Evolutionary conservation across 2,888 invertebrate species (phyloP), one percentile per base, ranked within the genome.

Genomic region (Phyto melanocephala): DNA sequence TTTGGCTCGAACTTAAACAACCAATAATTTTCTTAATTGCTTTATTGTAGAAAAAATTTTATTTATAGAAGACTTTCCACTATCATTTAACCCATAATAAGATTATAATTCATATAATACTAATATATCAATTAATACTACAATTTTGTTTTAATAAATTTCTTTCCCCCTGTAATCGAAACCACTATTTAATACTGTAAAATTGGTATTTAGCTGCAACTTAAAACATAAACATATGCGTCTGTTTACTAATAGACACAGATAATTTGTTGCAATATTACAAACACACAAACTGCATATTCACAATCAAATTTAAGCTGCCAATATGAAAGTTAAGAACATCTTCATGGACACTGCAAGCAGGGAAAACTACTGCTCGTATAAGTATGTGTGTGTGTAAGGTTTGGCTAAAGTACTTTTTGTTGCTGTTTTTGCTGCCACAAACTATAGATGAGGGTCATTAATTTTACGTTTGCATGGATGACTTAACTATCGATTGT

Each of bases 391-490:
- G 3, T 28, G 28, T 28, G 6, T 28, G 4, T n/a, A 15, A 22
- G 15, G 13, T 35, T 37, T 20, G 11, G 13, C 45, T 54, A 33
- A 15, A 40, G 52, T 47, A 74, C 13, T 65, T 0, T 42, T n/a
- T 54, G 50, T 6, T 40, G 28, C 24, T 71, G 13, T 22, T 42
- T 20, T 50, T 35, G 40, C 45, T 63, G 79, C 72, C 79, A 67
- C 60, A 67, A 80, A 54, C 72, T 37, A 37, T 50, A 80, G 56
- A 47, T 74, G 52, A 74, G 72, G 67, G 79, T 68, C 79, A 80
- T 80, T 80, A 80, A 74, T 80, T 74, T 52, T 74, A 54, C 33
- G 65, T 52, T 28, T 72, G 52, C 60, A 54, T 67, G 72, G 67
- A 42, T 67, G 71, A 72, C 70, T 72, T 50, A 58, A 40, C 65